Conservation (phyloP, 1,140 invertebrate species). For the Heliconius hewitsoni region DNA sequence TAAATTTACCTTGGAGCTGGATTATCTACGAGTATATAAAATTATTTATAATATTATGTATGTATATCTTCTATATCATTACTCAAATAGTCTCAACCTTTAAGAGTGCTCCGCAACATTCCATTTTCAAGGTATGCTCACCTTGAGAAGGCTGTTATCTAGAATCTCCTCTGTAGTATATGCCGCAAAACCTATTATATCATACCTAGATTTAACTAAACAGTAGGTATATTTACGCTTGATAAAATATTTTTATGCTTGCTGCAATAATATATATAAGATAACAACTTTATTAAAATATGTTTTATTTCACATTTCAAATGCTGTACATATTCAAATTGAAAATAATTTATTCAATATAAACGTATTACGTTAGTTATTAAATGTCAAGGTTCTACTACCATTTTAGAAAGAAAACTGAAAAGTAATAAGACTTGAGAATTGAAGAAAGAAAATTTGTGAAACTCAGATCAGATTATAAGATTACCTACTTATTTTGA, state of each 20-base stretch:
- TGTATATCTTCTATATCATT: slow-evolving; percentile 27
- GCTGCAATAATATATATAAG: background rate
- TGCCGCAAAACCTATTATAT: slow-evolving; percentile 48
- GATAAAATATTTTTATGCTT: background rate
- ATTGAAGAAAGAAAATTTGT: background rate
- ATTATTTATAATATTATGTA: background rate
- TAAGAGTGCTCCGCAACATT: slow-evolving; percentile 52
- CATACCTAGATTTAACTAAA: slow-evolving; percentile 37
- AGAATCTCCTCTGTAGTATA: slow-evolving; percentile 43
- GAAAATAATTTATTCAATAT: background rate
- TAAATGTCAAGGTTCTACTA: slow-evolving; percentile 8
- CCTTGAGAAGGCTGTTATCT: slow-evolving; percentile 49
- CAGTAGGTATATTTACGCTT: background rate
- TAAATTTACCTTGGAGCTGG: background rate
- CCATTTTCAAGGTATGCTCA: slow-evolving; percentile 65
- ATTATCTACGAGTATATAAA: background rate
- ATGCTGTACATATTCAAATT: background rate
- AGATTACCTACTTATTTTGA: background rate
- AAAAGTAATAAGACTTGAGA: background rate
- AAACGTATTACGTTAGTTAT: background rate
- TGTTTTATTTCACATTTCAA: background rate
- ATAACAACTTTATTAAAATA: background rate
- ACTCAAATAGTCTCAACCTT: slow-evolving; percentile 35
- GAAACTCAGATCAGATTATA: background rate
- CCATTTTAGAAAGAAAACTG: background rate